A percentile compares a stretch with the other conserved stretches of the same genome.
phyloP scores from a whole-genome alignment of 2,113 vertebrate genomes.

The Lipophrys pholis region DNA sequence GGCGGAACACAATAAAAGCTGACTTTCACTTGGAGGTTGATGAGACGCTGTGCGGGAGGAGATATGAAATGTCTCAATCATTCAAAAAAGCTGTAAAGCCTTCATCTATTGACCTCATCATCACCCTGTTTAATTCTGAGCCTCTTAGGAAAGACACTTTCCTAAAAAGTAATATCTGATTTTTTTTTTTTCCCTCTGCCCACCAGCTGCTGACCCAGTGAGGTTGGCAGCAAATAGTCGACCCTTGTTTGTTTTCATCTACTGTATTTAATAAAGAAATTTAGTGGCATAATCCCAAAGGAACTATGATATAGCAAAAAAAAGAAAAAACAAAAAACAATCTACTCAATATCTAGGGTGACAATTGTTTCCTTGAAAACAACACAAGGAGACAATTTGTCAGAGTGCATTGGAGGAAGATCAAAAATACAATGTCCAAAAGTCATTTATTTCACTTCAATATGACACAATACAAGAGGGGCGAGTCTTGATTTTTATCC shows the following conservation, averaged over 20 bases:
- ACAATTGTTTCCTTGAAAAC: not conserved
- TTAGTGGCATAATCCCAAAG: not conserved
- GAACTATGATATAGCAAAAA: not conserved
- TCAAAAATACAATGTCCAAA: not conserved
- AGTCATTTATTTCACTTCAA: not conserved
- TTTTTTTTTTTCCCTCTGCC: constrained; percentile 23
- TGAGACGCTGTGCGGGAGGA: constrained; percentile 16
- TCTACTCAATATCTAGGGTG: not conserved
- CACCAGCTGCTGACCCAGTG: constrained; percentile 16
- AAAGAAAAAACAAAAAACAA: not conserved
- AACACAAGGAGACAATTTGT: not conserved
- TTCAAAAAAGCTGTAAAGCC: constrained; percentile 46
- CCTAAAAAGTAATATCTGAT: constrained; percentile 49
- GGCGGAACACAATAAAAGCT: constrained; percentile 25
- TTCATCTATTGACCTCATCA: constrained; percentile 28
- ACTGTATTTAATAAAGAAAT: not conserved
- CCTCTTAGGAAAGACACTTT: constrained; percentile 23
- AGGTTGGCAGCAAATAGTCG: constrained; percentile 9
- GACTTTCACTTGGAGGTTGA: constrained; percentile 33
- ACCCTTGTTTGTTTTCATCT: constrained; percentile 4
- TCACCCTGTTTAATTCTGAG: constrained; percentile 37
- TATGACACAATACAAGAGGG: constrained; percentile 4
- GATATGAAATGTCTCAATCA: constrained; percentile 52
- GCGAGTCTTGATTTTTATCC: constrained; percentile 31
- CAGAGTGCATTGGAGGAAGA: not conserved